Evolutionary conservation across 2,113 vertebrate species (phyloP).

Genomic region (Tympanuchus pallidicinctus): DNA sequence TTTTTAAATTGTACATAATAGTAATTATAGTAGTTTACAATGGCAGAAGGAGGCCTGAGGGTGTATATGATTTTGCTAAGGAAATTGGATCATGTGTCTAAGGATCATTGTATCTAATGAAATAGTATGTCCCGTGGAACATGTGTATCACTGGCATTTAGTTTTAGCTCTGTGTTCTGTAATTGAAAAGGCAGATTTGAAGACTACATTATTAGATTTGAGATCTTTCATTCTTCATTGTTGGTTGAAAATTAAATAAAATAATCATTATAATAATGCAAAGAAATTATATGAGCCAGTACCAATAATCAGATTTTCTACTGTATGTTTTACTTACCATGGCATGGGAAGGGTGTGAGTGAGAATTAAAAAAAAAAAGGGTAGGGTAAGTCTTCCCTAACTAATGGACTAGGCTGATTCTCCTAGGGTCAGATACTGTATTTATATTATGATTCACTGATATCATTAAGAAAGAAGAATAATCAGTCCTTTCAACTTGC

Average conservation of each 20-base stretch:
- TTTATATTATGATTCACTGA: background rate
- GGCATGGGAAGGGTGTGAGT: accelerated
- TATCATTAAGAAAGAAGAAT: background rate
- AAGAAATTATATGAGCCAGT: background rate
- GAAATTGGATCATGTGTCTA: background rate
- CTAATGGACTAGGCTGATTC: background rate
- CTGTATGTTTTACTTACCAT: background rate
- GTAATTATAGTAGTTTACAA: background rate
- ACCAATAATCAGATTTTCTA: background rate
- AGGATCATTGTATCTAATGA: background rate
- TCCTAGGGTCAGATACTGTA: background rate
- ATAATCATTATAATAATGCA: background rate
- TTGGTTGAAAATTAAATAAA: background rate
- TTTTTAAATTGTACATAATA: background rate
- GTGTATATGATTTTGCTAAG: background rate
- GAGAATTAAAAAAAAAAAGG: background rate
- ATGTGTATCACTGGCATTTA: background rate
- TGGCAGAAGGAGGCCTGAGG: background rate
- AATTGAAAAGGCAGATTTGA: background rate
- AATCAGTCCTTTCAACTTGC: background rate
- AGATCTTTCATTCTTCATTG: background rate
- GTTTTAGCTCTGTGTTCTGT: background rate
- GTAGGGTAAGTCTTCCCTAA: background rate
- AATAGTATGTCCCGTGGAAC: background rate
- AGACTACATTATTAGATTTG: background rate